Conservation (phyloP, 2,888 invertebrate species). For the Caenorhabditis sinica region DNA sequence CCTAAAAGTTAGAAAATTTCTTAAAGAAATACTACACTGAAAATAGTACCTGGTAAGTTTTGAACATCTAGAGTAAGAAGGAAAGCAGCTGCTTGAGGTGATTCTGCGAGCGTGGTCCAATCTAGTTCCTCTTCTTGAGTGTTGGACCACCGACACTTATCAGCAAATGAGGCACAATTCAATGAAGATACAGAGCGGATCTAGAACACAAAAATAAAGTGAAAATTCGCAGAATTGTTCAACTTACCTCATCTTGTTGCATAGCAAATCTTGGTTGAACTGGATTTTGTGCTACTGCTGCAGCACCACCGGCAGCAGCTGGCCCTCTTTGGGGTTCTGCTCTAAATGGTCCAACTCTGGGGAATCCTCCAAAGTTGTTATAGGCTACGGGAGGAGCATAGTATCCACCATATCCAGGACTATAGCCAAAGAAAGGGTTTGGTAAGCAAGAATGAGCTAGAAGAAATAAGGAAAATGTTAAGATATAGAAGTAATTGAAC, state of each 20-base stretch:
- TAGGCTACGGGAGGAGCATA: slow-evolving; percentile 50
- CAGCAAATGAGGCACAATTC: slow-evolving; percentile 70
- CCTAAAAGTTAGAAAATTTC: slow-evolving; percentile 54
- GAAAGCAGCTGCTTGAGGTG: slow-evolving; percentile 66
- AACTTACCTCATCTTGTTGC: slow-evolving; percentile 69
- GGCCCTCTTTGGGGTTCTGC: slow-evolving; percentile 71
- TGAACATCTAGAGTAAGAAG: slow-evolving; percentile 66
- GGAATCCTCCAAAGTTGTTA: slow-evolving; percentile 56
- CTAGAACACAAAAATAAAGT: slow-evolving; percentile 11
- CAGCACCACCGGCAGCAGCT: slow-evolving; percentile 51
- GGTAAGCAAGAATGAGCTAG: slow-evolving; percentile 67
- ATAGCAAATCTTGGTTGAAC: slow-evolving; percentile 68
- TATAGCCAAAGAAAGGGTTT: slow-evolving; percentile 69
- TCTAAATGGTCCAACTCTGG: slow-evolving; percentile 74
- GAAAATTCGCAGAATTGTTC: background rate
- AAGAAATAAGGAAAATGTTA: background rate
- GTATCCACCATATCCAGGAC: slow-evolving; percentile 67
- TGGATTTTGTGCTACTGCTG: slow-evolving; percentile 60
- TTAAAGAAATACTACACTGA: background rate
- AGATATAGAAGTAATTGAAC: slow-evolving; percentile 6
- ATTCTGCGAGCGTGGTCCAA: slow-evolving; percentile 69
- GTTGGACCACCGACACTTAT: slow-evolving; percentile 77
- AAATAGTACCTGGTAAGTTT: slow-evolving; percentile 66
- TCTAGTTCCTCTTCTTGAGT: slow-evolving; percentile 78
- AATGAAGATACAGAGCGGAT: slow-evolving; percentile 60